Conservation (phyloP, 2,888 invertebrate genomes). For the Drosophila mercatorum region DNA sequence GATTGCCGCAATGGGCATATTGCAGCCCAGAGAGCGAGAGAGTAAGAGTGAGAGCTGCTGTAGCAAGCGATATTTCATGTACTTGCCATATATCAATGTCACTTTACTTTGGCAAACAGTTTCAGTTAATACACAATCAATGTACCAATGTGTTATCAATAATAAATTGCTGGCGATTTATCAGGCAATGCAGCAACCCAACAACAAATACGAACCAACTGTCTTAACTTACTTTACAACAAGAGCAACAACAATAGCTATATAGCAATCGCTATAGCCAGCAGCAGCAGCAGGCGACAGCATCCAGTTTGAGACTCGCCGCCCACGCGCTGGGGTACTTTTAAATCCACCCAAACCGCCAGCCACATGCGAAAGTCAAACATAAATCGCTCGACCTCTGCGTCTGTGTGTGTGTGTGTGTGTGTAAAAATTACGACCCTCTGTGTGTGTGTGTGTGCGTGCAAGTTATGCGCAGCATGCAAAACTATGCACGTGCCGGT, state of each 20-base stretch:
- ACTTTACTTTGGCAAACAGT: slow-evolving; percentile 81
- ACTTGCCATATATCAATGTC: slow-evolving; percentile 79
- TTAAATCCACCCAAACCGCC: slow-evolving; percentile 75
- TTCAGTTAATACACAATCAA: slow-evolving; percentile 81
- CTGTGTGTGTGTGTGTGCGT: slow-evolving; percentile 48
- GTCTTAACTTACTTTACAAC: slow-evolving; percentile 58
- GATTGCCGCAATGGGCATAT: slow-evolving; percentile 72
- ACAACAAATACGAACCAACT: slow-evolving; percentile 34
- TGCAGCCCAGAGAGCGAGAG: slow-evolving; percentile 9
- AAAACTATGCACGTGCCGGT: slow-evolving; percentile 78
- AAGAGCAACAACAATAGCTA: slow-evolving; percentile 20
- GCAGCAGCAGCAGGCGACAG: slow-evolving; percentile 24
- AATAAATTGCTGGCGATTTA: slow-evolving; percentile 80
- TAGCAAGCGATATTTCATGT: slow-evolving; percentile 78
- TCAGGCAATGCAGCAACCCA: slow-evolving; percentile 66
- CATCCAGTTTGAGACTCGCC: slow-evolving; percentile 50
- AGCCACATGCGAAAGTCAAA: slow-evolving; percentile 78
- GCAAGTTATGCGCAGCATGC: slow-evolving; percentile 79
- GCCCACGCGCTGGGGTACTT: slow-evolving; percentile 53
- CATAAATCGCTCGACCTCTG: slow-evolving; percentile 73
- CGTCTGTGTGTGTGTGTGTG: no score
- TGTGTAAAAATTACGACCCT: no score
- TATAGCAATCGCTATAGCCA: slow-evolving; percentile 27
- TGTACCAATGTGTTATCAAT: slow-evolving; percentile 81
- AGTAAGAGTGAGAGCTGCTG: slow-evolving; percentile 36